Base-by-base conservation (phyloP, 1,140 invertebrate genomes). In the Sycophila sp. region DNA sequence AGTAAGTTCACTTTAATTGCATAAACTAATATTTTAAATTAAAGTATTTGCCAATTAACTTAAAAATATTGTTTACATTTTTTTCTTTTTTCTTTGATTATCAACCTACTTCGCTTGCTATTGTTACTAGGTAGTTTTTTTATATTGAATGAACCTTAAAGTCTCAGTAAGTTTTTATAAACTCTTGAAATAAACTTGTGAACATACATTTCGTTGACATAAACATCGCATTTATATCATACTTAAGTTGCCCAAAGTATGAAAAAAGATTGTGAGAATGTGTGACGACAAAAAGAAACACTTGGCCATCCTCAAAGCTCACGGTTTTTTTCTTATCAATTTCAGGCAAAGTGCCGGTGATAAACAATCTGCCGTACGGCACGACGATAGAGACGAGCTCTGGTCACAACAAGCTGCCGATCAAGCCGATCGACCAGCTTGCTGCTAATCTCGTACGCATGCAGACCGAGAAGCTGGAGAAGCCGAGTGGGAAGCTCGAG, bases 381-480 rank as follows among this genome's bases (percentile, higher is more conserved):
- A 72, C 58, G 11, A 45, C 58, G 19, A 62, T 67, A 62, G 63
- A 67, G 26, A 11, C 45, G 0, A 60, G 38, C 8, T n/a, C 70
- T 7, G 69, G 55, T 5, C 80, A 80, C 42, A 74, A 64, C 17
- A 86, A 85, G 71, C 38, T 81, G 30, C 78, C 84, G 0, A 45
- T 82, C 0, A 86, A 85, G 51, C 80, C 85, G 0, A 85, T 86
- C 17, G 83, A 86, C 58, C 79, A 85, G 51, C 47, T 85, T 5
- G 83, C 84, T 11, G 84, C 81, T 0, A 85, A 84, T 73, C 79
- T 85, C 6, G 80, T 79, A 0, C 77, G 80, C 4, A 81, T 84
- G 42, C 85, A 85, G 51, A 75, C 82, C 0, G 83, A 85, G 40
- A 85, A 85, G 56, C 56, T 83, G 2, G 85, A 84, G 10, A 86